phyloP scores from a whole-genome alignment of 2,113 vertebrate species.

The Grantiella picta region DNA sequence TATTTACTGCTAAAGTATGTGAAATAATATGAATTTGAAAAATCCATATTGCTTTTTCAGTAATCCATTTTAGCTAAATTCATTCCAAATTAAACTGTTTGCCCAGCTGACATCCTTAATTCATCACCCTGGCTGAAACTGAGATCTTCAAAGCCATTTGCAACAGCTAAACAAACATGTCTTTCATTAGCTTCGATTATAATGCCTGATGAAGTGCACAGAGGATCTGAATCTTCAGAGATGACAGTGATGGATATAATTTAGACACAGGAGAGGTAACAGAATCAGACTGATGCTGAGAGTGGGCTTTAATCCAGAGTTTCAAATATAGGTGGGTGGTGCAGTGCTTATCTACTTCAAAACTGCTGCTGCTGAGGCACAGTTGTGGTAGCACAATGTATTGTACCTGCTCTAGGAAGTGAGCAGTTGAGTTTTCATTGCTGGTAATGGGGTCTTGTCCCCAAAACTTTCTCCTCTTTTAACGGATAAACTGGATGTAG shows the following conservation, averaged over 20 bases:
- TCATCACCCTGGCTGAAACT: not conserved
- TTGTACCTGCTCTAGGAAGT: not conserved
- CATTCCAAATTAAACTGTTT: conserved; percentile 19
- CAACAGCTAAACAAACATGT: not conserved
- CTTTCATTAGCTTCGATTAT: not conserved
- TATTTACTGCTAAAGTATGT: not conserved
- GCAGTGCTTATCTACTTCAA: not conserved
- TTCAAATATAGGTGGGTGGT: not conserved
- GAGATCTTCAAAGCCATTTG: not conserved
- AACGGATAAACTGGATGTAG: not conserved
- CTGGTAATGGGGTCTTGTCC: not conserved
- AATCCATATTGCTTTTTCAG: not conserved
- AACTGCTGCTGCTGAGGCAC: not conserved
- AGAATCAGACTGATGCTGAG: not conserved
- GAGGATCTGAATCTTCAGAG: not conserved
- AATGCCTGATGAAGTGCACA: not conserved
- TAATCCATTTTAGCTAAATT: not conserved
- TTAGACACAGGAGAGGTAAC: not conserved
- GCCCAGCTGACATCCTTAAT: conserved; percentile 1
- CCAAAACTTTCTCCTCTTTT: not conserved
- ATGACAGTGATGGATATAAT: not conserved
- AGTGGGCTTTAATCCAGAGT: not conserved
- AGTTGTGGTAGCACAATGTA: not conserved
- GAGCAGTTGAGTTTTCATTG: not conserved
- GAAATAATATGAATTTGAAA: not conserved